Evolutionary conservation across 1,140 invertebrate species (phyloP).

Genomic region (Luehdorfia chinensis): DNA sequence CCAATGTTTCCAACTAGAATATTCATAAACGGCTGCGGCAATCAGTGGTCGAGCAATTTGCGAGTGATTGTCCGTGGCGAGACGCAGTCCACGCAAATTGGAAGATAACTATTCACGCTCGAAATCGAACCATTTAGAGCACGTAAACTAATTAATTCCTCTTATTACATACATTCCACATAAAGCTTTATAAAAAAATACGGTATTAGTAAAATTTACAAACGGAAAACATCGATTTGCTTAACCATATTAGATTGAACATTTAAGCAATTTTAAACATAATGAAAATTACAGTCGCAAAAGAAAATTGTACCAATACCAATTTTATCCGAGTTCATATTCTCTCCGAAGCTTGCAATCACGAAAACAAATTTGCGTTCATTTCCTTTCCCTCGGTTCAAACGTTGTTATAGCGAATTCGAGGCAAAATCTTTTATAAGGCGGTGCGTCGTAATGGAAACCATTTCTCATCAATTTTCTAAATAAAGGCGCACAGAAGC

Average conservation of each 20-base stretch:
- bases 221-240: too few species aligned
- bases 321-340: slow-evolving; percentile 60
- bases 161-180: background rate
- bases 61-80: slow-evolving; percentile 64
- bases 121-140: slow-evolving; percentile 40
- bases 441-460: slow-evolving; percentile 70
- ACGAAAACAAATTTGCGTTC: slow-evolving; percentile 75
- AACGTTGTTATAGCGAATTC: slow-evolving; percentile 47
- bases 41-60: slow-evolving; percentile 66
- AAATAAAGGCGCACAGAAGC: slow-evolving; percentile 76
- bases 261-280: too few species aligned
- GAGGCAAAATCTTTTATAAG: slow-evolving; percentile 68
- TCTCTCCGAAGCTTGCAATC: slow-evolving; percentile 63
- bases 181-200: too few species aligned
- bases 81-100: slow-evolving; percentile 64
- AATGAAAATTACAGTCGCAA: too few species aligned
- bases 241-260: too few species aligned
- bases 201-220: too few species aligned
- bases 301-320: slow-evolving; percentile 32
- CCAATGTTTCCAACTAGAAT: slow-evolving; percentile 41
- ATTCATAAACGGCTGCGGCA: slow-evolving; percentile 74
- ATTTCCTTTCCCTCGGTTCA: slow-evolving; percentile 66
- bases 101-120: slow-evolving; percentile 45
- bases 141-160: slow-evolving; percentile 28
- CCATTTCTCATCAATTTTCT: slow-evolving; percentile 77